Evolutionary conservation across 2,113 vertebrate species (phyloP).

Genomic region (Jaculus jaculus): DNA sequence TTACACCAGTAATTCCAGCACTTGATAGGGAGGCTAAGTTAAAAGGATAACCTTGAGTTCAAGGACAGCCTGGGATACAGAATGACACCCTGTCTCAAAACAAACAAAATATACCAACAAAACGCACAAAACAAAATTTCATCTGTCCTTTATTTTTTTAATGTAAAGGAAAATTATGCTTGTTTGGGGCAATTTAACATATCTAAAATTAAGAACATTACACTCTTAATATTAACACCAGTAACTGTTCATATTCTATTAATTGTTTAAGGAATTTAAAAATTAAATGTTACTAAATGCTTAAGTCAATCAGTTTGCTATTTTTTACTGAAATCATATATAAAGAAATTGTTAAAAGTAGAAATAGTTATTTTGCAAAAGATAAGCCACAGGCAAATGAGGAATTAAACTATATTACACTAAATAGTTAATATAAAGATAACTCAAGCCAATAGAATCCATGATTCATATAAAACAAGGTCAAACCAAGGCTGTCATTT

Average conservation of each 20-base stretch:
- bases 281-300: conserved; percentile 28
- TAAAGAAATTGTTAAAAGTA: background rate
- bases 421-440: conserved; percentile 6
- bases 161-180: background rate
- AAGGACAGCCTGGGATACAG: no score
- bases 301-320: background rate
- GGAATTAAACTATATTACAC: conserved; percentile 11
- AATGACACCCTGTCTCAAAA: no score
- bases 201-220: background rate
- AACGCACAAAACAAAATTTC: background rate
- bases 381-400: conserved; percentile 26
- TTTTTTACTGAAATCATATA: conserved; percentile 23
- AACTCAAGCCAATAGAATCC: conserved; percentile 8
- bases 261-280: background rate
- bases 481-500: background rate
- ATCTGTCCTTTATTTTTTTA: conserved; percentile 14
- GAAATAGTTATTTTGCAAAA: conserved; percentile 45
- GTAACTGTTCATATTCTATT: background rate
- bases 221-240: background rate
- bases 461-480: conserved; percentile 21
- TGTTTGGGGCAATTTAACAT: conserved; percentile 9
- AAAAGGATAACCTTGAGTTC: no score
- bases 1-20: no score
- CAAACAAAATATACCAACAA: no score
- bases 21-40: no score